Base-by-base conservation (phyloP, 2,888 invertebrate genomes). In the Cephus pygmeus region DNA sequence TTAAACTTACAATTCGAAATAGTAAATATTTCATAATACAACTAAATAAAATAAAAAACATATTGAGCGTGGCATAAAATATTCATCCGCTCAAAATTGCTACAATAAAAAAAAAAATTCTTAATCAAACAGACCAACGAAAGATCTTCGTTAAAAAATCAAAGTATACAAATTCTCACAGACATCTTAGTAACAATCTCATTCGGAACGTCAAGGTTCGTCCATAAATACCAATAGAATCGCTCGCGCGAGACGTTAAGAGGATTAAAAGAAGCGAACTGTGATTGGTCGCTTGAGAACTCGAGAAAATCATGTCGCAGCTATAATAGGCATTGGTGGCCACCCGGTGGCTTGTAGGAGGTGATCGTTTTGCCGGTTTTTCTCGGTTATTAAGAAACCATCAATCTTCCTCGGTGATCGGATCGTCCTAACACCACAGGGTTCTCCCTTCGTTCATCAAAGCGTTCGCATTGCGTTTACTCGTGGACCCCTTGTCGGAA, bases 361-460 rank as follows among this genome's bases (percentile, higher is more conserved):
- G 84, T 85, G 85, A 88, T 87, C 88, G 86, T 89, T 90, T 90
- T 89, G 86, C 87, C 87, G 85, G 88, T 88, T 90, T 90, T 90
- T 89, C 88, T 89, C 88, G 88, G 87, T 90, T 90, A 90, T 90
- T 89, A 90, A 90, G 88, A 88, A 88, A 87, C 87, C 88, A 90
- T 90, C 87, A 89, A 90, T 90, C 90, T 90, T 88, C 80, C 83
- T 83, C 83, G 81, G 77, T 83, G 84, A 85, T 87, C 81, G 83
- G 85, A 86, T 88, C 86, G 83, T 82, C 77, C 81, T 79, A 76
- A 81, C 87, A 80, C 87, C 83, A 78, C 87, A 81, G 87, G 86
- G 82, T 84, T 83, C 84, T 79, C 80, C 77, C 31, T 69, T 69
- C 69, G n/a, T 69, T 33, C 69, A 33, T 69, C 33, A 40, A 15